A percentile compares a stretch with the other conserved stretches of the same genome.
Conservation (phyloP, 1,140 invertebrate genomes). For the Bacillus rossius region DNA sequence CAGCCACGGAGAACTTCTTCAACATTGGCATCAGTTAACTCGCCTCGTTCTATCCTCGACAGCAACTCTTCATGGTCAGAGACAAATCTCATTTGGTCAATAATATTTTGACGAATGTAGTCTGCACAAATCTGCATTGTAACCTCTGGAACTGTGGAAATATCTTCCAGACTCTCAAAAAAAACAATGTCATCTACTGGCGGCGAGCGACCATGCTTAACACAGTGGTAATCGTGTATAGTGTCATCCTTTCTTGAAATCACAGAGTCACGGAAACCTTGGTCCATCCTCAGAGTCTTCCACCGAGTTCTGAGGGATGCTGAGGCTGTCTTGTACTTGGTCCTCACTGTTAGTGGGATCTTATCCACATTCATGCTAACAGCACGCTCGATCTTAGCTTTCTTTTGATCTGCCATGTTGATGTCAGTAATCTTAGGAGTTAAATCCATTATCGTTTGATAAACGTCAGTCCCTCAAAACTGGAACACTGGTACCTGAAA, state of each 20-base stretch:
- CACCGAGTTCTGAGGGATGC: constrained; percentile 35
- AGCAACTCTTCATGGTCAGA: constrained; percentile 44
- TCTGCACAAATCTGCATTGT: not conserved
- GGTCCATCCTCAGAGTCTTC: constrained; percentile 24
- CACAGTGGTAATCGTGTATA: not conserved
- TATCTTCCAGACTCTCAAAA: constrained; percentile 15
- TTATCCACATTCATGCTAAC: constrained; percentile 32
- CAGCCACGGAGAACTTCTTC: constrained; percentile 34
- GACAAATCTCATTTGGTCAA: constrained; percentile 50
- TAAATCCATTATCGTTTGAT: too few relatives aligned
- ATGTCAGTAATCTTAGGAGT: too few relatives aligned
- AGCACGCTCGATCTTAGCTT: constrained; percentile 31
- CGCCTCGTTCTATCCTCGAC: constrained; percentile 43
- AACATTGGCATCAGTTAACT: not conserved
- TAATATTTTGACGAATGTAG: not conserved
- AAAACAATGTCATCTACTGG: constrained; percentile 15
- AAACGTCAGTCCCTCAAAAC: too few relatives aligned
- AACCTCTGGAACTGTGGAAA: not conserved
- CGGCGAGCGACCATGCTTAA: constrained; percentile 14
- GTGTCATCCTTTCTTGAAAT: not conserved
- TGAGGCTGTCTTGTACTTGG: constrained; percentile 28
- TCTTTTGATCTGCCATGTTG: constrained; percentile 19
- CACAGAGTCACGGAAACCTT: too few relatives aligned
- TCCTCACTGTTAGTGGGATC: constrained; percentile 13
- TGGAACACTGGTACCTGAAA: too few relatives aligned